Base-by-base conservation (phyloP, 2,888 invertebrate species). In the Diarsia rubi region DNA sequence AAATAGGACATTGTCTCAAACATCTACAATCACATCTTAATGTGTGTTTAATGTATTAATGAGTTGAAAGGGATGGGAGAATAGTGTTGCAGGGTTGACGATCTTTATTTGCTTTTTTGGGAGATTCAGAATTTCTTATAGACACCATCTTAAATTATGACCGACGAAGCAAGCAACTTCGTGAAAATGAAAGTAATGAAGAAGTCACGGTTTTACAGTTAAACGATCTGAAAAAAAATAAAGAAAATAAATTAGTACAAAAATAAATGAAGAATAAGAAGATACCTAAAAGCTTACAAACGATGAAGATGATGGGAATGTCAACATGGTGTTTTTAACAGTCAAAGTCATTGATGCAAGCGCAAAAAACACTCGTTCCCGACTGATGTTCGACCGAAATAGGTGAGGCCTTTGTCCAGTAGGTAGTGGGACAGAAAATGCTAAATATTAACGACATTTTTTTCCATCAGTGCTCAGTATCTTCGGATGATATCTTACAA, bases 1-100 rank as follows among this genome's bases (percentile, higher is more conserved):
- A 92, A 92, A 92, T 91, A 90, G 85, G 76, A 84, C 88, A 87
- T 90, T 91, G 90, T 91, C 90, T 89, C 86, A 70, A 83, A 80
- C 83, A 83, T 88, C 78, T 78, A 88, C 88, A 90, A 92, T 91
- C 88, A 86, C 89, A 88, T 90, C 90, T 89, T 91, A 92, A 94
- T 92, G 91, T 93, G 92, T 94, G 92, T 93, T 92, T 93, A 93
- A 94, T 93, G 91, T 93, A 92, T 94, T 94, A 94, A 94, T 94
- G 93, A 93, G 91, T 90, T 90, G 84, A 89, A 85, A 88, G 79
- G 81, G 82, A 65, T 81, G 75, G 63, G 54, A 54, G 62, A 49
- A 52, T 65, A 68, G 79, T 82, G 76, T 83, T 87, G 79, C 75
- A 44, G n/a, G 42, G 31, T 44, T 63, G 16, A 3, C 1, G 47